phyloP scores from a whole-genome alignment of 2,113 vertebrate species.

The Trochalopteron elliotii region DNA sequence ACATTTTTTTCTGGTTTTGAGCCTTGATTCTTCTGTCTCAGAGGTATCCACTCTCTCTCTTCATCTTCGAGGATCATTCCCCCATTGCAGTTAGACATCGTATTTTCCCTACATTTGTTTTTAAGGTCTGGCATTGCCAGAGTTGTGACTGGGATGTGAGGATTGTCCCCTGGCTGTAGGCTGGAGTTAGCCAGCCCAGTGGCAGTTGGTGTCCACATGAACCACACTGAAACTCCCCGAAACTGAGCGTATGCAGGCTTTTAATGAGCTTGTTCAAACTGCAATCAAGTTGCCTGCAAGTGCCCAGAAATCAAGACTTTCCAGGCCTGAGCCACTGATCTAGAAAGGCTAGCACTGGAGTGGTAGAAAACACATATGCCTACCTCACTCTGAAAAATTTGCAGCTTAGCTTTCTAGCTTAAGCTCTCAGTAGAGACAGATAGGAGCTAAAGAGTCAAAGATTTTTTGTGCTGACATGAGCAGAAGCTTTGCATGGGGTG shows the following conservation, averaged over 20 bases:
- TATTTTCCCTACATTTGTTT: rapidly evolving
- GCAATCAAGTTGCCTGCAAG: neutral
- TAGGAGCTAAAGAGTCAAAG: neutral
- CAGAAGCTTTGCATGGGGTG: neutral
- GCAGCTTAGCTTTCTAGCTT: neutral
- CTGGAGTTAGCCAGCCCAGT: neutral
- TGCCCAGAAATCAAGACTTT: neutral
- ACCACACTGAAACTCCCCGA: neutral
- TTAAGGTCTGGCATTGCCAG: neutral
- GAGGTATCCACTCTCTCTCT: neutral
- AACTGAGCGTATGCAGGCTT: neutral
- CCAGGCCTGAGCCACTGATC: neutral
- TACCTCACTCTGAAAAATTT: neutral
- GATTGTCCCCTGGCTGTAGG: neutral
- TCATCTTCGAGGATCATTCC: neutral
- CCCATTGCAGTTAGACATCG: neutral
- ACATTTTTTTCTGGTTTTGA: neutral
- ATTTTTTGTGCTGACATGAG: neutral
- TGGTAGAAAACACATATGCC: neutral
- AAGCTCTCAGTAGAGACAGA: neutral
- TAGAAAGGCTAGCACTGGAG: neutral
- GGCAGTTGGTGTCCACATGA: rapidly evolving
- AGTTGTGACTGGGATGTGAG: neutral
- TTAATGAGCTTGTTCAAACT: neutral
- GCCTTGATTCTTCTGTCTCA: neutral